phyloP scores from a whole-genome alignment of 2,113 vertebrate species.

The Dendrocopos noguchii region DNA sequence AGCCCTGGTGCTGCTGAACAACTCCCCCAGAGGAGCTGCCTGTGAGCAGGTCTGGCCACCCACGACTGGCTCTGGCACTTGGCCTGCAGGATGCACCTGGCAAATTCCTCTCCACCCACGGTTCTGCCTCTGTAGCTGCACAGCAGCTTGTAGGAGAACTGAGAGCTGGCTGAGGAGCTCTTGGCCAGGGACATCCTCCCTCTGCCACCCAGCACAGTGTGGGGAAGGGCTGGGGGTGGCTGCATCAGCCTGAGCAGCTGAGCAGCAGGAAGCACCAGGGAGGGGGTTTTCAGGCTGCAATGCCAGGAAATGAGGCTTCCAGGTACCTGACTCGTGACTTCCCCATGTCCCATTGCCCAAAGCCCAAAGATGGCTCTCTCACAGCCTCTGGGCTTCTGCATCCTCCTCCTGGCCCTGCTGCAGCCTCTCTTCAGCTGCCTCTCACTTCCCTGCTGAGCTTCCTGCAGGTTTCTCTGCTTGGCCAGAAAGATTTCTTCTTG shows the following conservation, averaged over 20 bases:
- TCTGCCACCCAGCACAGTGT: neutral
- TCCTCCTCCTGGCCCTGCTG: neutral
- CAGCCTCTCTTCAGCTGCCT: neutral
- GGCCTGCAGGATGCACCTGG: slow-evolving; percentile 24
- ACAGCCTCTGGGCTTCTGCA: neutral
- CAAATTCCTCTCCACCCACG: neutral
- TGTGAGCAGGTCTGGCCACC: neutral
- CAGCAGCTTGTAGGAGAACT: neutral
- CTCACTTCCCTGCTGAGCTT: neutral
- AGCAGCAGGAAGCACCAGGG: neutral
- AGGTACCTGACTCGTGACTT: neutral
- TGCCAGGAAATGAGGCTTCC: slow-evolving; percentile 1
- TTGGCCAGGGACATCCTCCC: neutral
- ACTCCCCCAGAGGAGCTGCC: neutral
- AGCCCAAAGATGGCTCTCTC: neutral
- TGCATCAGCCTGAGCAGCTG: neutral
- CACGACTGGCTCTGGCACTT: neutral
- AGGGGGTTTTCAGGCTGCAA: neutral
- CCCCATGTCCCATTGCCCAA: rapidly evolving
- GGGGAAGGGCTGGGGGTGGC: slow-evolving; percentile 17
- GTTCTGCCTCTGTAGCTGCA: neutral
- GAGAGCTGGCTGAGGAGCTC: neutral
- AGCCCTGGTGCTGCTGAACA: neutral
- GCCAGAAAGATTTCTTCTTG: neutral
- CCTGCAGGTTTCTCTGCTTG: neutral